Base-by-base conservation (phyloP, 2,797 vertebrate species). In the Sebastiscus albofasciatus region DNA sequence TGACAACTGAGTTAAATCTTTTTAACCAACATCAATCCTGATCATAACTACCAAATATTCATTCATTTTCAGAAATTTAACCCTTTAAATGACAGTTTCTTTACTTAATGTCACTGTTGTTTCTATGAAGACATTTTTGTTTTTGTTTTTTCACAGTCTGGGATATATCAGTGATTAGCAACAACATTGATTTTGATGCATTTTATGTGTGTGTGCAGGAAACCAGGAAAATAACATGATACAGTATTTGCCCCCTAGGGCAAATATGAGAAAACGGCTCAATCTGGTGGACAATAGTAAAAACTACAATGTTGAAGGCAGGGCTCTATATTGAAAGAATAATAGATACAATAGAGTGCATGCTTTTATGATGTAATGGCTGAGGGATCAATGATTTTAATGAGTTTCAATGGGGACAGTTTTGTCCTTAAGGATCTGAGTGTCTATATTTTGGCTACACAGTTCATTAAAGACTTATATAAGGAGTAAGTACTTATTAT, bases 41-140 rank as follows among this genome's bases (percentile, higher is more conserved):
- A 46, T 46, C 2, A 46, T 46, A 46, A 46, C 13, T 46, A 46
- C 39, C 39, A 46, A 46, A 46, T 46, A 46, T 46, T 46, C 39
- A 46, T 46, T 46, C 1, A 46, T 46, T 46, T 46, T 46, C 39
- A 46, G 39, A 46, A 46, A 16, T 46, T 0, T 46, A 46, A 42
- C 36, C 36, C 36, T 39, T 39, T 39, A 14, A 42, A 42, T 42
- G 39, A 14, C 39, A 6, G 14, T 42, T 42, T 46, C 14, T 46
- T 46, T 46, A 46, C 16, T 18, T 18, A 46, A 46, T 46, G 14
- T 18, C 42, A 18, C 42, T 46, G 42, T 46, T 46, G 6, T 46
- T 39, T 39, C 36, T 42, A 42, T 42, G 0, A 42, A 39, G 36
- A 39, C 1, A 2, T 0, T 39, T 39, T 39, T 0, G 0, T 42